Percentiles rank a stretch among this genome's conserved stretches.
Conservation (phyloP, 2,113 vertebrate genomes). For the Talpa occidentalis region DNA sequence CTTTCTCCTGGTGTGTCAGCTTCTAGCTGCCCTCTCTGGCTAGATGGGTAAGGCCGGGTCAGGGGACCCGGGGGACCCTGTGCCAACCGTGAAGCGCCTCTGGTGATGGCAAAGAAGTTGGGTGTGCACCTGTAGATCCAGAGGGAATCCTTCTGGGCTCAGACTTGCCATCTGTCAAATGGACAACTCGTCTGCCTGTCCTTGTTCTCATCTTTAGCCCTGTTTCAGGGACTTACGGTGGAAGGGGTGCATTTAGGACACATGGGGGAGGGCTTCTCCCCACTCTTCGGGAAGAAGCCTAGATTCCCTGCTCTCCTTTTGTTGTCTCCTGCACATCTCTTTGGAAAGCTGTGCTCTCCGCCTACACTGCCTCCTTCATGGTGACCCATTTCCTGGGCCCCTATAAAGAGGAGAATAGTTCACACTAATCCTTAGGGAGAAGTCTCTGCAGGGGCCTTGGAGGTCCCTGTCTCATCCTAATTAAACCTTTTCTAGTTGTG, state of each 20-base stretch:
- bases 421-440: not conserved
- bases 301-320: fast-evolving
- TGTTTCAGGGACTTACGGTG: not conserved
- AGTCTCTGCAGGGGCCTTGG: not conserved
- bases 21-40: not conserved
- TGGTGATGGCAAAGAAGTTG: not conserved
- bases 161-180: not conserved
- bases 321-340: not conserved
- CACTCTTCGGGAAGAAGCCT: not conserved
- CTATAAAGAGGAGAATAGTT: not conserved
- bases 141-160: not conserved
- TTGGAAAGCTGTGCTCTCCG: not conserved
- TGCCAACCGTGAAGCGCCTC: not conserved
- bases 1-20: not conserved
- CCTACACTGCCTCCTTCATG: not conserved
- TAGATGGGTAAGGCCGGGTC: not conserved
- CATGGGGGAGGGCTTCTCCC: not conserved
- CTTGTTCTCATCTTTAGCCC: not conserved
- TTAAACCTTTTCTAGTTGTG: not conserved
- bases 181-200: not conserved
- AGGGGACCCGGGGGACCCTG: not conserved
- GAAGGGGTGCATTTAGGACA: not conserved
- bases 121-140: not conserved
- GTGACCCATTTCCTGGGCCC: not conserved
- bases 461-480: not conserved